Evolutionary conservation across 2,797 vertebrate genomes (phyloP), one percentile per base, ranked within the genome.

Genomic region (Catamblyrhynchus diadema): DNA sequence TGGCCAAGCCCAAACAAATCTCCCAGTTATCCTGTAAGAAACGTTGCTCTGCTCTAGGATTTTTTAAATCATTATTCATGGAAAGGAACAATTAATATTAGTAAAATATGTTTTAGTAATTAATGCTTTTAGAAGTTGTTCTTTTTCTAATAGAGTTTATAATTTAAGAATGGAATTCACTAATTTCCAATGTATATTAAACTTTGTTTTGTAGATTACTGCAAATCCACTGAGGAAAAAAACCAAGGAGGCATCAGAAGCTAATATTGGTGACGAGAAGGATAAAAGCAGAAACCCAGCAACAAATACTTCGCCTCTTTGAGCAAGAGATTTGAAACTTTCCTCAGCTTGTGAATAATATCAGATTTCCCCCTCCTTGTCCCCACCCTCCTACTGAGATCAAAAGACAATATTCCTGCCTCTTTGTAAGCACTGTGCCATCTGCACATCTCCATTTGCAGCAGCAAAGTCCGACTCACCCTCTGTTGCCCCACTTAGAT

Each of bases 381-480:
- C 93, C 78, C 86, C 88, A 94, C 90, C 78, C 92, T 94, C 95
- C 95, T 85, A 84, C 92, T 85, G 92, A 97, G 95, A 97, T 97
- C 95, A 97, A 97, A 96, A 94, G 95, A 50, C 90, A 86, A 61
- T 94, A 90, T 85, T 95, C 81, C 64, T 95, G 88, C 71, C 57
- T 96, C 83, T 92, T 77, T 80, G 86, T 77, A 85, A 93, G 83
- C 86, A 27, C 67, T 74, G 48, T 96, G 94, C 93, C 94, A 94
- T 96, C 92, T 95, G 93, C 81, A 71, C 18, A 20, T 81, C 88
- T 90, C 94, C 93, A 44, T 93, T 95, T 93, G 92, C 71, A 87
- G 81, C 73, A 82, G 83, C 74, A 61, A 88, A 93, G 86, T 92
- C 95, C 67, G 0, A 85, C 73, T 88, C 86, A 42, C 39, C 51